Evolutionary conservation across 92 coral and sea anemone species (phyloP).

Genomic region (Porites evermanni): DNA sequence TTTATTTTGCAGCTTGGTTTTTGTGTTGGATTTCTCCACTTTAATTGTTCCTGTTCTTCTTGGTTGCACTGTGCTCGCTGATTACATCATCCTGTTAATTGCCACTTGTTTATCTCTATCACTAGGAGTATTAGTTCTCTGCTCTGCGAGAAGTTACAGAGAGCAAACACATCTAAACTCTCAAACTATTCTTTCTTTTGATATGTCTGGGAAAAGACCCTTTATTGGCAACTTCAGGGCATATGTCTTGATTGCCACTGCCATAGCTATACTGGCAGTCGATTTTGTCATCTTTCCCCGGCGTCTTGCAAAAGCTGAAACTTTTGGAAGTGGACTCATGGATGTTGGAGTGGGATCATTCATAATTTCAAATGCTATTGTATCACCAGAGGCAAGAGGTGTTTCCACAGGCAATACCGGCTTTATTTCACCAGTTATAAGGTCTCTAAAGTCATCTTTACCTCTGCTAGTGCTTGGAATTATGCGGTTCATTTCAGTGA

Average conservation of each 20-base stretch:
- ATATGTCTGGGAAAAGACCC: conserved; percentile 63
- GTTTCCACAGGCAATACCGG: neutral
- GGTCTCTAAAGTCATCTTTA: conserved; percentile 76
- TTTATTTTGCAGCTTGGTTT: conserved; percentile 63
- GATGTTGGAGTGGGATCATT: conserved; percentile 98
- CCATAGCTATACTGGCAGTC: conserved; percentile 90
- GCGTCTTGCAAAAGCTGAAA: conserved; percentile 95
- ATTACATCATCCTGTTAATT: conserved; percentile 55
- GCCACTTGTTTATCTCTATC: conserved; percentile 27
- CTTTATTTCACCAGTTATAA: conserved; percentile 33
- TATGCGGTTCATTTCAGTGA: conserved; percentile 75
- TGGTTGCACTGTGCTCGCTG: conserved; percentile 76
- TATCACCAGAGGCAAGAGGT: conserved; percentile 88
- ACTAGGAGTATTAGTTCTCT: neutral
- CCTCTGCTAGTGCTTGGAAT: conserved; percentile 87
- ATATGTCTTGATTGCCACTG: conserved; percentile 90
- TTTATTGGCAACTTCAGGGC: conserved; percentile 89
- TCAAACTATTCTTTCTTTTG: conserved; percentile 9
- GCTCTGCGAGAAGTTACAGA: neutral
- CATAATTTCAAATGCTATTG: conserved; percentile 91
- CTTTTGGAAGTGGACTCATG: conserved; percentile 95
- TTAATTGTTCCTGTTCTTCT: conserved; percentile 76
- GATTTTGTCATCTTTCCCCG: conserved; percentile 91
- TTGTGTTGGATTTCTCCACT: conserved; percentile 67
- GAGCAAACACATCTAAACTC: neutral